phyloP scores from a whole-genome alignment of 2,888 invertebrate genomes.

The Baronia brevicornis region DNA sequence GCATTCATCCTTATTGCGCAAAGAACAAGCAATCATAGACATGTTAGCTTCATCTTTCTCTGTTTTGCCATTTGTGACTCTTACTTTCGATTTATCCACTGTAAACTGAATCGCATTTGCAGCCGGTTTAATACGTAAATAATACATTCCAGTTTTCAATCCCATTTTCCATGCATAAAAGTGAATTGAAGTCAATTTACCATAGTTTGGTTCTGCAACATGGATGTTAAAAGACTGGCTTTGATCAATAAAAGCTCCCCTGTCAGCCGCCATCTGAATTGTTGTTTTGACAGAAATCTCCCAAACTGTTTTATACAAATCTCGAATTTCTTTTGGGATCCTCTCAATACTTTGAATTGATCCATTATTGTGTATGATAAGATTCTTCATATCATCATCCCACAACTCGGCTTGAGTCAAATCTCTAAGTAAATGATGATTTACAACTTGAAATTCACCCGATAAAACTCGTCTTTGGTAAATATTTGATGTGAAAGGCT shows the following conservation, averaged over 20 bases:
- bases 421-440: conserved; percentile 95
- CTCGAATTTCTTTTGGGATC: conserved; percentile 90
- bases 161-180: conserved; percentile 98
- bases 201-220: conserved; percentile 95
- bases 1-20: conserved; percentile 91
- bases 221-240: conserved; percentile 98
- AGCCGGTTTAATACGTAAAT: conserved; percentile 96
- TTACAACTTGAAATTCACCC: conserved; percentile 97
- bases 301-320: conserved; percentile 97
- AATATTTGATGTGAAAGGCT: conserved; percentile 98
- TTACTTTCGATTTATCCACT: conserved; percentile 85
- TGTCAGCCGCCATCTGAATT: conserved; percentile 97
- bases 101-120: conserved; percentile 98
- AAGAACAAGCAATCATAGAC: conserved; percentile 88
- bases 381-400: conserved; percentile 97
- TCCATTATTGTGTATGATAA: conserved; percentile 92
- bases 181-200: conserved; percentile 97
- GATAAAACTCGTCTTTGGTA: conserved; percentile 95
- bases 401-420: conserved; percentile 93
- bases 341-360: conserved; percentile 91
- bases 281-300: conserved; percentile 95
- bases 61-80: conserved; percentile 33
- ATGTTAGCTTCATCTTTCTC: conserved; percentile 70
- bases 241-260: conserved; percentile 99
- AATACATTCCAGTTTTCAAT: conserved; percentile 99